These are phyloP conservation scores for Paralinhomoeus sp. DNA, from an alignment of 2,888 invertebrate species.

Conservation along the genomic window DNA sequence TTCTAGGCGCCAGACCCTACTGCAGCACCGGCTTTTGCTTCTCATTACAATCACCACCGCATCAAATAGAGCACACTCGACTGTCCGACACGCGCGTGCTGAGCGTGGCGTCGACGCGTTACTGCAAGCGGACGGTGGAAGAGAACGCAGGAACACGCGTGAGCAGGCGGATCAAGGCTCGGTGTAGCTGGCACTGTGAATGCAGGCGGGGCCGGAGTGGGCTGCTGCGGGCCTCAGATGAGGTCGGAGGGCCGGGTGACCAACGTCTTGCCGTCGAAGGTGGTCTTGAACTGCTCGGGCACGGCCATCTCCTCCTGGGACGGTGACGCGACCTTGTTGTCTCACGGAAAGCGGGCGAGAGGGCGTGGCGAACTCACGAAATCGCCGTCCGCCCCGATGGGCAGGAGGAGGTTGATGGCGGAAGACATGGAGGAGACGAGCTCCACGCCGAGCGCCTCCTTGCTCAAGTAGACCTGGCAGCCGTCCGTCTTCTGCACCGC, in stretches of 20 bases:
- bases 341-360: background rate
- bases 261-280: conserved; percentile 29
- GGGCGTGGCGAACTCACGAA: conserved; percentile 44
- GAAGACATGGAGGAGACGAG: conserved; percentile 91
- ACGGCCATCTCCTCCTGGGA: conserved; percentile 62
- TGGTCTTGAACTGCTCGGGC: conserved; percentile 78
- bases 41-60: no score
- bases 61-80: no score
- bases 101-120: no score
- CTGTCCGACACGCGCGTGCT: no score
- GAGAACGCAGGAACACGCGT: no score
- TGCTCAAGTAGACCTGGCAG: conserved; percentile 66
- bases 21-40: no score
- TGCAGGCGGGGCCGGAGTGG: background rate
- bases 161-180: no score
- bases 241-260: conserved; percentile 28
- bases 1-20: no score
- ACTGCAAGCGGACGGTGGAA: no score
- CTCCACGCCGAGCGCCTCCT: conserved; percentile 58
- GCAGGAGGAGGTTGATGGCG: conserved; percentile 90
- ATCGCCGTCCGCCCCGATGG: conserved; percentile 60
- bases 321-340: background rate
- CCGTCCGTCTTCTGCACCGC: conserved; percentile 97
- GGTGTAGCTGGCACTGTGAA: background rate
- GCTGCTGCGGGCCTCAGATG: conserved; percentile 6